phyloP scores from a whole-genome alignment of 2,113 vertebrate genomes.

The Bubalus kerabau region DNA sequence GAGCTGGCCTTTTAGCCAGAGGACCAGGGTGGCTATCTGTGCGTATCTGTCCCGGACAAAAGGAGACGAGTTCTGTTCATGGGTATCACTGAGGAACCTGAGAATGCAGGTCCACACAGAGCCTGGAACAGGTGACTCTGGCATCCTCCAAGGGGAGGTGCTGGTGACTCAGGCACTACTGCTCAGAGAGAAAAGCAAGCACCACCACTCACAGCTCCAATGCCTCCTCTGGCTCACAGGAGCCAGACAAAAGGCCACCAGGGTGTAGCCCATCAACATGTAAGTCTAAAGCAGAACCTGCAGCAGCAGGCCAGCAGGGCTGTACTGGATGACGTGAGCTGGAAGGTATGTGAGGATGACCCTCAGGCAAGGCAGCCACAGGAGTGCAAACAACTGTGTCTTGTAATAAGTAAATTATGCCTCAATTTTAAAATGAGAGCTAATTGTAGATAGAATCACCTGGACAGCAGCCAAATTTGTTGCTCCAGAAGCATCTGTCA shows the following conservation, averaged over 20 bases:
- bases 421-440: background rate
- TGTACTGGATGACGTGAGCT: no score
- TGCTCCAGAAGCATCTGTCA: background rate
- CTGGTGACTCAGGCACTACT: background rate
- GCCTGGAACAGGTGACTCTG: background rate
- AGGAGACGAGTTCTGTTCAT: background rate
- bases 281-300: background rate
- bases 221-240: background rate
- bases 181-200: background rate
- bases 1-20: background rate
- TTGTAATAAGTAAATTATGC: background rate
- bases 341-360: background rate
- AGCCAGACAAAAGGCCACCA: background rate
- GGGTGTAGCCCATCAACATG: background rate
- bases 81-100: background rate
- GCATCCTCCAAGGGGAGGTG: background rate
- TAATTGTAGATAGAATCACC: background rate
- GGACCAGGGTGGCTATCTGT: no score
- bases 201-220: background rate
- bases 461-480: background rate
- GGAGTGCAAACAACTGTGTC: background rate
- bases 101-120: background rate
- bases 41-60: background rate
- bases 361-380: background rate
- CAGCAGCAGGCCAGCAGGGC: background rate